phyloP scores from a whole-genome alignment of 2,888 invertebrate species.

The Proisotoma minuta region DNA sequence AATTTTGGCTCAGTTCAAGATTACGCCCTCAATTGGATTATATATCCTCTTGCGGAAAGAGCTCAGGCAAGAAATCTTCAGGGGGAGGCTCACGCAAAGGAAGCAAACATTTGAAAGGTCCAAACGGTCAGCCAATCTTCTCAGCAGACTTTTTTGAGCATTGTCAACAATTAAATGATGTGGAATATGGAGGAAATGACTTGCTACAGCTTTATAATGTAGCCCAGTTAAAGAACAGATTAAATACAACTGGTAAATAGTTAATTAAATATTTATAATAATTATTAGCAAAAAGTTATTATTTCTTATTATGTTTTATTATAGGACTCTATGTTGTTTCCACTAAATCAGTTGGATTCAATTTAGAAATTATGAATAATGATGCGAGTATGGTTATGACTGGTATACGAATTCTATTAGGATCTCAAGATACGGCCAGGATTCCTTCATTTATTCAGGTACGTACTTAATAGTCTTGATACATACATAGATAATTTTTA shows the following conservation, averaged over 20 bases:
- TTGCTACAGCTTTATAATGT: constrained; percentile 89
- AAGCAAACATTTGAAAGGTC: constrained; percentile 31
- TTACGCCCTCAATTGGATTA: constrained; percentile 56
- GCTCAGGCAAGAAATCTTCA: constrained; percentile 34
- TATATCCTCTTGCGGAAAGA: constrained; percentile 48
- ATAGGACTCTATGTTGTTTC: constrained; percentile 85
- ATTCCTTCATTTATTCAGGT: constrained; percentile 73
- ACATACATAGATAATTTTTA: background rate
- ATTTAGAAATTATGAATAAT: constrained; percentile 78
- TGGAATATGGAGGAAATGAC: constrained; percentile 93
- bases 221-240: constrained; percentile 84
- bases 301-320: background rate
- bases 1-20: constrained; percentile 63
- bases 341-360: constrained; percentile 83
- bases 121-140: constrained; percentile 52
- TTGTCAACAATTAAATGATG: constrained; percentile 82
- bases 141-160: constrained; percentile 97
- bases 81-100: constrained; percentile 21
- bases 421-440: constrained; percentile 72
- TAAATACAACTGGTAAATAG: constrained; percentile 61
- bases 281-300: background rate
- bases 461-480: no score
- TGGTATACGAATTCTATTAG: constrained; percentile 78
- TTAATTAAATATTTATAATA: background rate
- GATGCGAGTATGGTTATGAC: constrained; percentile 85